A percentile compares a stretch with the other conserved stretches of the same genome.
Conservation (phyloP, 1,140 invertebrate species). For the Nebria ingens region DNA sequence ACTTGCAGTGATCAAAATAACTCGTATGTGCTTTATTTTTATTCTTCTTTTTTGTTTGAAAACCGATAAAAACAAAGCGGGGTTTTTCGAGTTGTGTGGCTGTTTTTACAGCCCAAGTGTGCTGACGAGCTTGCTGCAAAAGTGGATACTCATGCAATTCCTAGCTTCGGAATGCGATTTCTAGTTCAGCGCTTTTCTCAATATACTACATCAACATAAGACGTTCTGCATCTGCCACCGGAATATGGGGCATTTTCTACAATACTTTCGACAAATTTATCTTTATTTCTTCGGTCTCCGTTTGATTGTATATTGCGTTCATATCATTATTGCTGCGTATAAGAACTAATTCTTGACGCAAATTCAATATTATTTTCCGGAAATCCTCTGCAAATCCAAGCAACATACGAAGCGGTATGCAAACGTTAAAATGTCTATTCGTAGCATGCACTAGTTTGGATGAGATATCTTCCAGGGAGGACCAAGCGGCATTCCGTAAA, state of each 20-base stretch:
- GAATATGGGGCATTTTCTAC: slow-evolving; percentile 16
- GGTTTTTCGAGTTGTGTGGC: slow-evolving; percentile 20
- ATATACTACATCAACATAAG: slow-evolving; percentile 16
- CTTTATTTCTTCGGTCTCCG: slow-evolving; percentile 11
- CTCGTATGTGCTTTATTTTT: slow-evolving; percentile 14
- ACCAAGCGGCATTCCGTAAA: slow-evolving; percentile 15
- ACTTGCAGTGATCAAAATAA: slow-evolving; percentile 23
- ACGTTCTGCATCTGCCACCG: slow-evolving; percentile 13
- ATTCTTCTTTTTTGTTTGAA: slow-evolving; percentile 21
- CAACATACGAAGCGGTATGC: slow-evolving; percentile 16
- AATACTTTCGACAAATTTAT: slow-evolving; percentile 15
- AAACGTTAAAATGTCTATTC: slow-evolving; percentile 13
- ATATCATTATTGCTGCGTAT: slow-evolving; percentile 16
- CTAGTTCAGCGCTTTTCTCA: slow-evolving; percentile 16
- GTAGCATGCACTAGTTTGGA: slow-evolving; percentile 4
- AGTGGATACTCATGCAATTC: slow-evolving; percentile 27
- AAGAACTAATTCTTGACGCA: slow-evolving; percentile 17
- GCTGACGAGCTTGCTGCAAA: slow-evolving; percentile 17
- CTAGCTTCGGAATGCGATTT: slow-evolving; percentile 26
- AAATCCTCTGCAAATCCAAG: slow-evolving; percentile 17
- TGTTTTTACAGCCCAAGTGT: slow-evolving; percentile 22
- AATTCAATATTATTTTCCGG: slow-evolving; percentile 17
- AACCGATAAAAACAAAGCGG: slow-evolving; percentile 20
- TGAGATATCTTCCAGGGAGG: not conserved
- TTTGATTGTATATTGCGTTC: slow-evolving; percentile 13